These are phyloP conservation scores for Geothlypis trichas DNA, from an alignment of 2,113 vertebrate genomes.

Conservation along the genomic window DNA sequence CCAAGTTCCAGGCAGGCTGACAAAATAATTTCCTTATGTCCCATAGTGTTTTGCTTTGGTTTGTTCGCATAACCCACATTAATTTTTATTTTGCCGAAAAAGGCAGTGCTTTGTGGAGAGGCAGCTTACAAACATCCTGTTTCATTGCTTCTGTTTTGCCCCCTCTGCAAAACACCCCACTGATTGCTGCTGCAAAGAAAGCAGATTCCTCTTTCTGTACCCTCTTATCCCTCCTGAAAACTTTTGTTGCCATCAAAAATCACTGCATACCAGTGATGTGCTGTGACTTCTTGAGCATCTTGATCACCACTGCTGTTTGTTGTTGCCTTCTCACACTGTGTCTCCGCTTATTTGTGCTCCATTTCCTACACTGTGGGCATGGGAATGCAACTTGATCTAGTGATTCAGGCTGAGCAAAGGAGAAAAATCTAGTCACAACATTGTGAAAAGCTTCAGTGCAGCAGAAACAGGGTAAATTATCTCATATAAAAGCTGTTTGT, in stretches of 20 bases:
- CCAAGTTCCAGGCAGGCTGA: constrained; percentile 3
- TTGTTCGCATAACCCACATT: background rate
- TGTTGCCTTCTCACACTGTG: background rate
- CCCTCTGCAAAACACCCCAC: background rate
- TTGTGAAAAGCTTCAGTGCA: background rate
- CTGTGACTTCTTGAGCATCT: background rate
- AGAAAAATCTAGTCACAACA: background rate
- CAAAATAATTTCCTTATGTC: constrained; percentile 13
- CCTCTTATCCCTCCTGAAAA: background rate
- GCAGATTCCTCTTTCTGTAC: background rate
- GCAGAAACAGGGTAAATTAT: background rate
- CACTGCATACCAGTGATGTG: background rate
- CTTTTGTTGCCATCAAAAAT: background rate
- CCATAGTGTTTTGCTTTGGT: background rate
- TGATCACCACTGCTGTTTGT: background rate
- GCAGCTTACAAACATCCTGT: background rate
- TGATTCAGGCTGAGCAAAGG: background rate
- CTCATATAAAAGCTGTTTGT: background rate
- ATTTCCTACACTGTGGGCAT: background rate
- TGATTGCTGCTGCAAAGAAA: background rate
- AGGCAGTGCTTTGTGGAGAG: background rate
- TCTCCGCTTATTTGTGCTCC: background rate
- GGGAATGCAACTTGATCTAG: background rate
- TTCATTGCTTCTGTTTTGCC: background rate
- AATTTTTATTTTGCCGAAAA: constrained; percentile 10